phyloP scores from a whole-genome alignment of 2,888 invertebrate genomes.

The Microdon myrmicae region DNA sequence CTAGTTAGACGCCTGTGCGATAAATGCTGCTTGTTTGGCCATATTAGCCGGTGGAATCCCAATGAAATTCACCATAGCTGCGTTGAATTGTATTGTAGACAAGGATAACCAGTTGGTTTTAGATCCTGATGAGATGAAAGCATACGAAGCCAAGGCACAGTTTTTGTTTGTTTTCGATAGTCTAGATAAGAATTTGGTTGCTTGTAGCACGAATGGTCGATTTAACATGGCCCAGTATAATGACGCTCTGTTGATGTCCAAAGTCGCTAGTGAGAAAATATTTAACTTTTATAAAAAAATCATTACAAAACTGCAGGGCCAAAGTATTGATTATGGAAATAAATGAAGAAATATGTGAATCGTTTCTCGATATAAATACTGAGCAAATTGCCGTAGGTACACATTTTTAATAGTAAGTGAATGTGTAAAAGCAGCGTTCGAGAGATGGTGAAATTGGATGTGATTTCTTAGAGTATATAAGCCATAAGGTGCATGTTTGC shows the following conservation, averaged over 20 bases:
- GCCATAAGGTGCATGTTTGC: too few species aligned
- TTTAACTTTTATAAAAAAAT: slow-evolving; percentile 77
- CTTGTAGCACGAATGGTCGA: slow-evolving; percentile 77
- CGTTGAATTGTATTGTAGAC: slow-evolving; percentile 78
- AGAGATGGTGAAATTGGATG: neutral
- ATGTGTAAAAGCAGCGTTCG: neutral
- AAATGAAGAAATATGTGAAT: too few species aligned
- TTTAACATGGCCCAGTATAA: slow-evolving; percentile 76
- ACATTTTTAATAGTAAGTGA: too few species aligned
- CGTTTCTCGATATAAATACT: too few species aligned
- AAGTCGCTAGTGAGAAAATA: slow-evolving; percentile 74
- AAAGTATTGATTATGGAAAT: slow-evolving; percentile 19
- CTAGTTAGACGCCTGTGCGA: slow-evolving; percentile 78
- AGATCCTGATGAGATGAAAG: slow-evolving; percentile 72
- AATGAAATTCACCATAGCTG: slow-evolving; percentile 84
- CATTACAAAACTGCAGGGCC: slow-evolving; percentile 58
- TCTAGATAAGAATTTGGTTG: slow-evolving; percentile 69
- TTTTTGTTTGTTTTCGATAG: slow-evolving; percentile 83
- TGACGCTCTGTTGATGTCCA: slow-evolving; percentile 74
- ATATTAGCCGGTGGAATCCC: slow-evolving; percentile 84
- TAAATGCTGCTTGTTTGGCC: slow-evolving; percentile 86
- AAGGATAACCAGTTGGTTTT: slow-evolving; percentile 71
- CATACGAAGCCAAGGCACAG: slow-evolving; percentile 70
- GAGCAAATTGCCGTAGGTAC: too few species aligned
- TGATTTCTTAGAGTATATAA: too few species aligned